Percentiles rank a stretch among this genome's conserved stretches.
These are phyloP conservation scores for Ammodytes dubius DNA, from an alignment of 2,113 vertebrate genomes.

Conservation along the genomic window DNA sequence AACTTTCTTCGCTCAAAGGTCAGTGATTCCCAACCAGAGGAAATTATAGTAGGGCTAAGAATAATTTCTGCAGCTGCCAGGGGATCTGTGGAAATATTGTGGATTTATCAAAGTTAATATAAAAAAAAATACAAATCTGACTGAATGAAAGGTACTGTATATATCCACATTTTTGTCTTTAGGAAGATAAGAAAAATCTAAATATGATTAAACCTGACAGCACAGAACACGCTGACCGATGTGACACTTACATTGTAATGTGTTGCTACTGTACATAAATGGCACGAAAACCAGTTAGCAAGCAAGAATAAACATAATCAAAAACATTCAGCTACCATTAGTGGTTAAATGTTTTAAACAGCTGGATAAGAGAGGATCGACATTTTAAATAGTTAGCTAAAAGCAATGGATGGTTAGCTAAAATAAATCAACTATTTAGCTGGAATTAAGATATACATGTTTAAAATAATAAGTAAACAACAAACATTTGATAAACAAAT, in stretches of 20 bases:
- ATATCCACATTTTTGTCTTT: background rate
- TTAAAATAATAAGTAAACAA: too few relatives aligned
- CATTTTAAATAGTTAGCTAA: background rate
- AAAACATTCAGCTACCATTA: background rate
- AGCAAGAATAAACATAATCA: background rate
- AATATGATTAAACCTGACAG: background rate
- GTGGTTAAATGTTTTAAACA: background rate
- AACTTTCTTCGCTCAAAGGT: conserved; percentile 17
- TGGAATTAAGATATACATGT: too few relatives aligned
- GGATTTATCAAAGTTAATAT: background rate
- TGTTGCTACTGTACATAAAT: background rate
- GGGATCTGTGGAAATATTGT: background rate
- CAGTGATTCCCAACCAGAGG: background rate
- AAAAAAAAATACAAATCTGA: background rate
- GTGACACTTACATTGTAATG: conserved; percentile 3
- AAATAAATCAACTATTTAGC: background rate
- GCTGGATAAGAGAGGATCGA: background rate
- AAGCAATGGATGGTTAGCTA: background rate
- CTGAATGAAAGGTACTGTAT: background rate
- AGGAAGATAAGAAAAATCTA: background rate
- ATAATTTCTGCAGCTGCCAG: background rate
- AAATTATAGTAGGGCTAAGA: background rate
- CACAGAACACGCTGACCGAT: background rate
- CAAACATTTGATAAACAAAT: background rate
- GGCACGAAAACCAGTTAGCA: background rate